phyloP scores from a whole-genome alignment of 2,888 invertebrate species.

The Cylindroiulus punctatus region DNA sequence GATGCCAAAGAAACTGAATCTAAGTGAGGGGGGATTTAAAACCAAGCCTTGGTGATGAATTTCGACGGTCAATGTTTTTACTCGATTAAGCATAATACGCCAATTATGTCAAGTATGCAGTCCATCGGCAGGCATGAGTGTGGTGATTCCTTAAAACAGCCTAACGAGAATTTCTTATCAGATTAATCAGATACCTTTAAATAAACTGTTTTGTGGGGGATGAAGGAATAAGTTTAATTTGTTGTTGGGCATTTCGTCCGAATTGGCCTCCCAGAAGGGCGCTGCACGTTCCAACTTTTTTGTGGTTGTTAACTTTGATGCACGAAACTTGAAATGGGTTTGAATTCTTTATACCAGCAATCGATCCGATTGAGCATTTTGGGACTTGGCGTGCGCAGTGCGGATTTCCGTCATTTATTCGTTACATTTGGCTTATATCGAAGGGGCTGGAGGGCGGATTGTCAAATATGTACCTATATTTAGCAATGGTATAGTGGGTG shows the following conservation, averaged over 20 bases:
- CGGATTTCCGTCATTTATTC: slow-evolving; percentile 37
- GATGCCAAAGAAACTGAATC: neutral
- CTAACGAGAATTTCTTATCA: too few relatives aligned
- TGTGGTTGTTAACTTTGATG: neutral
- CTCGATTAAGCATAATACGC: neutral
- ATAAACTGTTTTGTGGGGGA: too few relatives aligned
- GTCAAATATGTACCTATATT: slow-evolving; percentile 4
- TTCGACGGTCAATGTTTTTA: neutral
- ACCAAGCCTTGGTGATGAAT: neutral
- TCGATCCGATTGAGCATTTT: slow-evolving; percentile 28
- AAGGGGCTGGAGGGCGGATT: neutral
- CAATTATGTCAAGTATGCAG: too few relatives aligned
- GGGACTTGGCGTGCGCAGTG: slow-evolving; percentile 2
- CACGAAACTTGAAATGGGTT: slow-evolving; percentile 19
- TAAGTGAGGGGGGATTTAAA: neutral
- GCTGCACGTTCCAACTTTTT: neutral
- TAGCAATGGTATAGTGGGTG: neutral
- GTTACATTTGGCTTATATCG: neutral
- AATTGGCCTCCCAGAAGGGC: neutral
- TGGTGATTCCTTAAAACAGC: too few relatives aligned
- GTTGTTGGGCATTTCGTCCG: too few relatives aligned
- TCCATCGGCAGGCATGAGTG: too few relatives aligned
- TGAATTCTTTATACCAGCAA: neutral
- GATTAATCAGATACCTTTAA: too few relatives aligned
- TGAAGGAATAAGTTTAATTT: too few relatives aligned